Evolutionary conservation across 1,140 invertebrate genomes (phyloP), one percentile per base, ranked within the genome.

Genomic region (Wiebesia pumilae): DNA sequence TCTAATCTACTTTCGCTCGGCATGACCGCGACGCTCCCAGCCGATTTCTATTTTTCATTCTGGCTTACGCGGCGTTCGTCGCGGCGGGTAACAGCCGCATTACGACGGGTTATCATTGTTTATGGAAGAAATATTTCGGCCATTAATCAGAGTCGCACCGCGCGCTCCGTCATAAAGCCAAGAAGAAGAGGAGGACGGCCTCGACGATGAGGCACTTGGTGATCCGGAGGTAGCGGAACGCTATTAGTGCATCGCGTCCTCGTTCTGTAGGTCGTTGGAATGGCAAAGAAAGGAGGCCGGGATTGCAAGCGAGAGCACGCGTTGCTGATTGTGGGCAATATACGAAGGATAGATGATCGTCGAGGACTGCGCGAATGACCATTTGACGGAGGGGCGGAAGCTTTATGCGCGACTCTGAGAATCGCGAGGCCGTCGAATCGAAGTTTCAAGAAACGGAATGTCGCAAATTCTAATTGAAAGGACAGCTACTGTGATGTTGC

Each of bases 61-160:
- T 86, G 82, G 71, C 67, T 16, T 51, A 3, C 65, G 65, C 30
- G 6, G 65, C 9, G 65, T 30, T 88, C 82, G 88, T 86, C 75
- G 65, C 58, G 77, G 83, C 89, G 90, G 89, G 88, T 88, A 30
- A 54, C 35, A 73, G n/a, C 51, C 7, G 24, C 24, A 27, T 14
- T 62, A 14, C 58, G 21, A 43, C 38, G 24, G 38, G 24, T 27
- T 90, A 90, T 90, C 90, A 91, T 93, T 92, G 92, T 93, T 92
- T 92, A 92, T 91, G 89, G 90, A 91, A 92, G 90, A 93, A 92
- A 92, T 93, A 93, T 93, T 92, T 90, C 88, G 87, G 88, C 91
- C 91, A 91, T 93, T 93, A 93, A 92, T 93, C 92, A 93, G 90
- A 90, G 89, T 88, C 88, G 88, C 88, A 86, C 87, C 47, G 78